Evolutionary conservation across 2,797 vertebrate species (phyloP).

Genomic region (Mionectes olivaceus): DNA sequence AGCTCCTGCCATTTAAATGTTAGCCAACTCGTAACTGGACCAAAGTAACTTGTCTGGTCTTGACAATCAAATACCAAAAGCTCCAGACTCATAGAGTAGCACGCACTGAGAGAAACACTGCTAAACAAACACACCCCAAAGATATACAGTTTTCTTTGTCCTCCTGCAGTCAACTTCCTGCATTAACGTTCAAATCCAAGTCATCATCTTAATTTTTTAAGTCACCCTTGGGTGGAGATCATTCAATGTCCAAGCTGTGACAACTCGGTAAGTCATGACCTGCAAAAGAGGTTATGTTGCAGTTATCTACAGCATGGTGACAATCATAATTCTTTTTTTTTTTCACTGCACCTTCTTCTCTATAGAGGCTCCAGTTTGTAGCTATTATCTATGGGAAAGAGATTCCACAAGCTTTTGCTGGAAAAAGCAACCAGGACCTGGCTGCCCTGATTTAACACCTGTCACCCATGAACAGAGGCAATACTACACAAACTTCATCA

Average conservation of each 20-base stretch:
- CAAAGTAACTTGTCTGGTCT: slow-evolving; percentile 17
- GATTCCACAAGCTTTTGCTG: neutral
- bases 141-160: neutral
- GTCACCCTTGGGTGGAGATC: neutral
- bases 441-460: neutral
- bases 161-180: neutral
- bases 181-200: slow-evolving; percentile 21
- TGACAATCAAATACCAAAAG: neutral
- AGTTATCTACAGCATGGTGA: neutral
- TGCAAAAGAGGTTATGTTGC: neutral
- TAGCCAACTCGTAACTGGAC: neutral
- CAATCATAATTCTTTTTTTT: neutral
- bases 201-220: neutral
- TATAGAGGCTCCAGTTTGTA: neutral
- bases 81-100: neutral
- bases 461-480: neutral
- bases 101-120: neutral
- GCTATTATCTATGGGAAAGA: neutral
- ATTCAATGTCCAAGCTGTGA: neutral
- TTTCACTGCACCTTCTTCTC: neutral
- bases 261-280: neutral
- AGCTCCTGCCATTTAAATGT: neutral
- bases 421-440: neutral
- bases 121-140: slow-evolving; percentile 43
- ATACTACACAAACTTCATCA: neutral